phyloP scores from a whole-genome alignment of 1,140 invertebrate genomes.

The Microplitis demolitor region DNA sequence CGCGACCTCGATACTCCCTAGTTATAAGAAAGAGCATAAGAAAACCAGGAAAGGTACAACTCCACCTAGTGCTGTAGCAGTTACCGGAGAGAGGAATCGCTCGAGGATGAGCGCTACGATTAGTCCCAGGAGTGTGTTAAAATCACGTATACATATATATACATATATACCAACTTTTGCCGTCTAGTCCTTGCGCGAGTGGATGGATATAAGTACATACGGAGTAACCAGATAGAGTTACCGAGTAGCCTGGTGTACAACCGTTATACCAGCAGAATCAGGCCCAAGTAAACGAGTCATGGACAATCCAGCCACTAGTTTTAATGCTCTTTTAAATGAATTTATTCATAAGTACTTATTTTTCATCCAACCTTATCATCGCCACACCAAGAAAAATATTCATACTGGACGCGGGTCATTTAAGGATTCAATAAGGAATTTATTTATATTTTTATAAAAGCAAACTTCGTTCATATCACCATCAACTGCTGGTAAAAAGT shows the following conservation, averaged over 20 bases:
- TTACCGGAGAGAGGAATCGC: not conserved
- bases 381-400: too few relatives aligned
- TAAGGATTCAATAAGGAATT: too few relatives aligned
- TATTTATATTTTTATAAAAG: too few relatives aligned
- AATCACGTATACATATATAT: conserved; percentile 1
- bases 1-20: conserved; percentile 7
- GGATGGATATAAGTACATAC: too few relatives aligned
- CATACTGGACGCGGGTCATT: too few relatives aligned
- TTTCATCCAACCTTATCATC: too few relatives aligned
- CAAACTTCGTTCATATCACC: too few relatives aligned
- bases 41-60: conserved; percentile 18
- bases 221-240: too few relatives aligned
- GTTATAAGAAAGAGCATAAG: conserved; percentile 6
- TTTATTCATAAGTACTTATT: too few relatives aligned
- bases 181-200: too few relatives aligned
- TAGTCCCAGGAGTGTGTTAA: conserved; percentile 15
- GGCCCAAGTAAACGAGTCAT: not conserved
- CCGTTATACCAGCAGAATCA: not conserved
- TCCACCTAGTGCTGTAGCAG: conserved; percentile 10
- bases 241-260: not conserved
- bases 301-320: not conserved
- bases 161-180: not conserved
- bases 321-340: not conserved
- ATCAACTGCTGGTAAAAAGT: too few relatives aligned
- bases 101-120: conserved; percentile 20